Base-by-base conservation (phyloP, 2,113 vertebrate species). In the Hypocryptadius cinnamomeus region DNA sequence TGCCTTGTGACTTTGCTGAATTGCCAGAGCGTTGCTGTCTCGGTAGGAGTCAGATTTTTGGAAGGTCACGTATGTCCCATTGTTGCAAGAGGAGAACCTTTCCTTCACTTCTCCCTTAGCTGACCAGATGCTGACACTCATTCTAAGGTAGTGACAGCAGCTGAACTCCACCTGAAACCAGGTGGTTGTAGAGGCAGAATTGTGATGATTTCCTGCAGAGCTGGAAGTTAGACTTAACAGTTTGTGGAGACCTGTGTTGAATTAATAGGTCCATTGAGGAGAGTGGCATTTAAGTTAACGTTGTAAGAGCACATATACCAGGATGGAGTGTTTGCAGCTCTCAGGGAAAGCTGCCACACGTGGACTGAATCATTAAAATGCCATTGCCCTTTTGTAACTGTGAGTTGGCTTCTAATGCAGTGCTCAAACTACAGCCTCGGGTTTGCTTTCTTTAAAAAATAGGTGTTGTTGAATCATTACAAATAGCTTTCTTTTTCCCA, bases 351-450 rank as follows among this genome's bases (percentile, higher is more conserved):
- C 79, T 89, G 39, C 71, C n/a, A 40, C 42, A 17, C 0, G 1
- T 79, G 51, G 47, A 61, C 45, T 39, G 74, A 91, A 73, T 91
- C n/a, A 30, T 64, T 87, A 79, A 82, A 82, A 65, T 91, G 60
- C 54, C 25, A 5, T 78, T 93, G 79, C 44, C 51, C 68, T 79
- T 82, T 80, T 89, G 40, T 79, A 83, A 82, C 68, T 73, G 37
- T 87, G 76, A 59, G 27, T 10, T 91, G 92, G 35, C 63, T 87
- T 89, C 59, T 87, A 74, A 79, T 28, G 51, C 7, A 3, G 33
- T 65, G n/a, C 31, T 78, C 72, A 64, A 53, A 66, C 71, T 73
- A 12, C 87, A 89, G 74, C 71, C 45, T 72, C 1, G 0, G 39
- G 77, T 70, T 70, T 0, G 0, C n/a, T 76, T 76, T 68, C 77